Evolutionary conservation across 1,140 invertebrate species (phyloP), one percentile per base, ranked within the genome.

Genomic region (Gryllus bimaculatus): DNA sequence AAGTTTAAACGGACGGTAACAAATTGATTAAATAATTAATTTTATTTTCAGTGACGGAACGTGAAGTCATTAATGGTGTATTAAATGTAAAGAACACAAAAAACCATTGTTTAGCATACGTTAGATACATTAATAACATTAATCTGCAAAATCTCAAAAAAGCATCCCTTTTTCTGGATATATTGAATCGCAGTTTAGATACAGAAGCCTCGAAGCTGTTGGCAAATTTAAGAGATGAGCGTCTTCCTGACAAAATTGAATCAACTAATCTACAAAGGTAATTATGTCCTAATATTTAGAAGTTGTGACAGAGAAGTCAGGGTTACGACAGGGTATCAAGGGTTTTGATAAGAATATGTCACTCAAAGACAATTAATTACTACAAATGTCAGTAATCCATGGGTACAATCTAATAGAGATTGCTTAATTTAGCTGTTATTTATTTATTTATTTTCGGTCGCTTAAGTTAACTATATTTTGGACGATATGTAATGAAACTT

Each of bases 101-200:
- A 85, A 97, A 98, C 83, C 97, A 98, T 86, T 97, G 96, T 83
- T 87, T 99, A n/a, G 96, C 96, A 0, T 98, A 98, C 84, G 91
- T 98, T 7, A 89, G 98, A 75, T 96, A 97, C 85, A 99, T 99
- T 83, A 97, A 97, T 85, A 99, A 99, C 84, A 98, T 99, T 48
- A 98, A 99, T 86, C 88, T 98, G 47, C 96, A 97, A 85, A 96
- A 98, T 85, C 86, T 98, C 26, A 94, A 95, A 83, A 97, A 97
- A 85, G 96, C 96, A 5, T 93, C 94, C 76, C 91, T 98, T 21
- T 99, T 98, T 84, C 91, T 99, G 77, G 98, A 99, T 85, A 97
- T 99, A 76, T 89, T 94, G 3, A 97, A 98, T 84, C 88, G 96
- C 82, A 95, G 94, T 84, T 90, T 99, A 76, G 97, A 99, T 85